Evolutionary conservation across 2,113 vertebrate genomes (phyloP).

Genomic region (Trogon melanurus): DNA sequence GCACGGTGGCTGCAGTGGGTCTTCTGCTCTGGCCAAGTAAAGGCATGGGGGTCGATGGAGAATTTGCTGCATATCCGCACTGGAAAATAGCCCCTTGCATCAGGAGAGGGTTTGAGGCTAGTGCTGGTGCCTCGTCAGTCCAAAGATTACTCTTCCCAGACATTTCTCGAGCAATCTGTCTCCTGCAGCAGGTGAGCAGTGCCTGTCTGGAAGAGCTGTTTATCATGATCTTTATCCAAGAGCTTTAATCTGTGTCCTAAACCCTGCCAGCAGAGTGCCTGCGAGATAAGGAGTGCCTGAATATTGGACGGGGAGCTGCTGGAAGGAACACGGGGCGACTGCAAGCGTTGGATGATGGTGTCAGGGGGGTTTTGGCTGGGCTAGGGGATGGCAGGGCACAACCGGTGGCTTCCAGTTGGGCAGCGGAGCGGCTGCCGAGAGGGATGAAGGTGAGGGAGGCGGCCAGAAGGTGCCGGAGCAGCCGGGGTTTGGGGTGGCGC

Average conservation of each 20-base stretch:
- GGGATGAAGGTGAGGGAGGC: not conserved
- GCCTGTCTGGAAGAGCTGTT: not conserved
- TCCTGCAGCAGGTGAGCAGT: not conserved
- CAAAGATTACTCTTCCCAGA: not conserved
- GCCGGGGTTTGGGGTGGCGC: not conserved
- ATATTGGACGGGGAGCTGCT: not conserved
- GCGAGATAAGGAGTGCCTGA: not conserved
- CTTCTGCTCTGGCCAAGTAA: not conserved
- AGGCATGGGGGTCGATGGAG: not conserved
- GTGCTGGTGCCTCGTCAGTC: not conserved
- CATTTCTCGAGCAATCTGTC: not conserved
- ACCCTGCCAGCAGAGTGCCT: not conserved
- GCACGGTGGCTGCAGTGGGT: not conserved
- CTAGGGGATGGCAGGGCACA: not conserved
- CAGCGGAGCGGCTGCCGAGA: fast-evolving
- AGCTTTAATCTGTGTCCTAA: not conserved
- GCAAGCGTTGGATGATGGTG: not conserved
- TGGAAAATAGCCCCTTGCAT: not conserved
- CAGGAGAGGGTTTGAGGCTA: not conserved
- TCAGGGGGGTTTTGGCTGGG: not conserved
- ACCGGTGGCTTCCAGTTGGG: not conserved
- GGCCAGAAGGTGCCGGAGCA: not conserved
- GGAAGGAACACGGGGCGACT: not conserved
- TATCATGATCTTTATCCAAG: not conserved
- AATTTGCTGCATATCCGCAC: not conserved